A percentile compares a stretch with the other conserved stretches of the same genome.
Conservation (phyloP, 2,888 invertebrate genomes). For the Melanostoma scalare region DNA sequence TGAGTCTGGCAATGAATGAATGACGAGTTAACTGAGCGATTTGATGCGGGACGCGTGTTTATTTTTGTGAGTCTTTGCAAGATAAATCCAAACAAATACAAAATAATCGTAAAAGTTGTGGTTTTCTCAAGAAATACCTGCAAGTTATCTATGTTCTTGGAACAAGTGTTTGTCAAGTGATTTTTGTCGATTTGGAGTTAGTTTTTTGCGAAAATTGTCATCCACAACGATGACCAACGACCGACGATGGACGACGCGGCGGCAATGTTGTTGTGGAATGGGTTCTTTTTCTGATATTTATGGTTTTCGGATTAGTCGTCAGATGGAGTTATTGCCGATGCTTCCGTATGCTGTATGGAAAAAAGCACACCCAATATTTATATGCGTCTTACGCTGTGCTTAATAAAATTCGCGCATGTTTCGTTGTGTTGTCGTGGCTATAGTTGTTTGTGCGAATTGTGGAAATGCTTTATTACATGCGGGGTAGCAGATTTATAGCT, state of each 20-base stretch:
- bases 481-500: slow-evolving; percentile 69
- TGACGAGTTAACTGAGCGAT: slow-evolving; percentile 57
- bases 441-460: slow-evolving; percentile 65
- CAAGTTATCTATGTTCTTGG: slow-evolving; percentile 11
- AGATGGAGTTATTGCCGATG: slow-evolving; percentile 66
- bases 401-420: slow-evolving; percentile 73
- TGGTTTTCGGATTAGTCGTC: slow-evolving; percentile 67
- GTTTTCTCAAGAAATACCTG: slow-evolving; percentile 7
- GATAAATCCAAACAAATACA: slow-evolving; percentile 48
- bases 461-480: slow-evolving; percentile 64
- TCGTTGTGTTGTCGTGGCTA: slow-evolving; percentile 54
- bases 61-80: slow-evolving; percentile 43
- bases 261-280: slow-evolving; percentile 35
- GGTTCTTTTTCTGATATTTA: slow-evolving; percentile 44
- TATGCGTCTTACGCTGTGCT: slow-evolving; percentile 56
- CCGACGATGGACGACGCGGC: slow-evolving; percentile 5
- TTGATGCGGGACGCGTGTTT: slow-evolving; percentile 70
- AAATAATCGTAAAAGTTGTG: slow-evolving; percentile 34
- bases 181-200: background rate
- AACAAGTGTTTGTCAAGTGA: slow-evolving; percentile 58
- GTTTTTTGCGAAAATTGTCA: slow-evolving; percentile 19
- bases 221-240: background rate
- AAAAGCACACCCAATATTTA: slow-evolving; percentile 40
- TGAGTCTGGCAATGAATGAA: slow-evolving; percentile 62
- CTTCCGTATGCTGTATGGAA: slow-evolving; percentile 18